These are phyloP conservation scores for Habroteleia sp. DNA, from an alignment of 2,888 invertebrate genomes.

Conservation along the genomic window DNA sequence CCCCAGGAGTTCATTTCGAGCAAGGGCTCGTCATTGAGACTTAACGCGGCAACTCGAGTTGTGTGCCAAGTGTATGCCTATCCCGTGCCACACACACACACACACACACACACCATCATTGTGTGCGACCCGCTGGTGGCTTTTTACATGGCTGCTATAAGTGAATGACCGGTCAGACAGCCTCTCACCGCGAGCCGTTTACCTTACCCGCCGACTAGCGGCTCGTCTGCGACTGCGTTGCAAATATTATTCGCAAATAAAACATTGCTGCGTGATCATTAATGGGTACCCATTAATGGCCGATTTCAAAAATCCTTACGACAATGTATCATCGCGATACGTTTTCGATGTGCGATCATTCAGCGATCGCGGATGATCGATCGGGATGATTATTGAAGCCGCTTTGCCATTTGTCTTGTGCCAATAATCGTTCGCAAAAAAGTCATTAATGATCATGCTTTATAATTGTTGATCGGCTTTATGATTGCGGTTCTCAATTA, in stretches of 20 bases:
- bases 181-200: conserved; percentile 71
- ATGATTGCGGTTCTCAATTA: conserved; percentile 18
- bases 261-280: conserved; percentile 10
- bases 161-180: conserved; percentile 78
- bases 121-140: conserved; percentile 60
- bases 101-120: too few relatives aligned
- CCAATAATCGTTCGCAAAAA: conserved; percentile 8
- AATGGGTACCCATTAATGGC: conserved; percentile 34
- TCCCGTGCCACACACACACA: too few relatives aligned
- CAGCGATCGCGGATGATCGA: conserved; percentile 1
- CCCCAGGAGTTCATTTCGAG: conserved; percentile 23
- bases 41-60: conserved; percentile 48
- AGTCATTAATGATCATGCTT: conserved; percentile 18
- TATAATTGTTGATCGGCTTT: conserved; percentile 3
- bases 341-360: conserved; percentile 7
- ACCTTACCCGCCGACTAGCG: conserved; percentile 21
- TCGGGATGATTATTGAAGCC: conserved; percentile 8
- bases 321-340: conserved; percentile 16
- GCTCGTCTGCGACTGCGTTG: conserved; percentile 46
- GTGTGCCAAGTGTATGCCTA: conserved; percentile 20
- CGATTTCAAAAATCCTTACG: conserved; percentile 30
- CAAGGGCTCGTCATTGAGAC: conserved; percentile 38
- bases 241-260: conserved; percentile 40
- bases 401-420: conserved; percentile 8
- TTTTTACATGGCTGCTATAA: conserved; percentile 72